Base-by-base conservation (phyloP, 2,888 invertebrate genomes). In the Tetranychus piercei region DNA sequence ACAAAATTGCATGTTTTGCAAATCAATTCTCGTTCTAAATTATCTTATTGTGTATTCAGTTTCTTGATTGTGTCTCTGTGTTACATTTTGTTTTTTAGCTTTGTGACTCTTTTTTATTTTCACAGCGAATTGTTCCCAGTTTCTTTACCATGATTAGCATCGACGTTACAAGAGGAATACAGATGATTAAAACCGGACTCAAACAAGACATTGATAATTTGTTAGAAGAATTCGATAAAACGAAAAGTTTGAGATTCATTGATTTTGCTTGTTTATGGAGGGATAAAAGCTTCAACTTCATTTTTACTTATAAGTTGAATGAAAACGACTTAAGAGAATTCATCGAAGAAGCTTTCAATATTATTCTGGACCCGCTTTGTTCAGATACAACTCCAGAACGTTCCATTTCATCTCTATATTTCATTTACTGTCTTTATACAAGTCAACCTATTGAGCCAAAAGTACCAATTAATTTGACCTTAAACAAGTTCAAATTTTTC, bases 251-350 rank as follows among this genome's bases (percentile, higher is more conserved):
- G 18, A n/a, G 22, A 11, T 69, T 69, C 4, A 6, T 23, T 23
- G 34, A 69, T 69, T 69, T 69, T 22, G n/a, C 69, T 73, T 75
- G 8, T 15, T 20, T 23, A 5, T 69, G 69, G 55, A 18, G n/a
- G 6, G 73, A 44, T n/a, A 23, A 18, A 20, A 9, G 15, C 15
- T 45, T 72, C 15, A 20, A 34, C 18, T 45, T 34, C 20, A 45
- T 72, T 44, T 44, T 45, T 15, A 45, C 72, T 72, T 74, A 6
- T 75, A 45, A 23, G 71, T 76, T 69, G 11, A 69, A 69, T 22
- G 5, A 20, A n/a, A 69, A 11, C 1, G 69, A 69, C 22, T 5
- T 69, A 9, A 69, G 69, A 20, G 69, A 69, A 22, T 69, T 69
- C 20, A 69, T 23, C 20, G 69, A 69, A 11, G 69, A 69, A n/a